These are phyloP conservation scores for Grammomys surdaster DNA, from an alignment of 2,113 vertebrate species.

Conservation along the genomic window DNA sequence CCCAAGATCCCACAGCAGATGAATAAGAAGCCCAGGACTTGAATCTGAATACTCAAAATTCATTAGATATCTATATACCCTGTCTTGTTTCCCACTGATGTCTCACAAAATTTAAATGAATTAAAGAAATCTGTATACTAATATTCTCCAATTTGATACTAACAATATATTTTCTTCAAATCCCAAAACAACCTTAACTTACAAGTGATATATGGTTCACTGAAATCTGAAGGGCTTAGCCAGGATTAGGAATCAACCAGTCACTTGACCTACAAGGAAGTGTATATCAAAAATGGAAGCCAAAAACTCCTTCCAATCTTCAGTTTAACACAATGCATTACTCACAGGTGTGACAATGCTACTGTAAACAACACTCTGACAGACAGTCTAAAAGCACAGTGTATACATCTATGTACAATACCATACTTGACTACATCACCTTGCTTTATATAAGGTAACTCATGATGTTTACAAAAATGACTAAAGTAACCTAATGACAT, in stretches of 20 bases:
- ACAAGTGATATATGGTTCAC: constrained; percentile 10
- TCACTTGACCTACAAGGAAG: neutral
- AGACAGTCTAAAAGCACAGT: neutral
- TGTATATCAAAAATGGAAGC: neutral
- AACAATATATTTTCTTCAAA: constrained; percentile 40
- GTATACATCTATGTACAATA: neutral
- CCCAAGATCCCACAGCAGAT: neutral
- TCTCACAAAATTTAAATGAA: constrained; percentile 2
- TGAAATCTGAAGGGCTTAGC: constrained; percentile 16
- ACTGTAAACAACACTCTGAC: neutral
- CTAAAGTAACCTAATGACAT: neutral
- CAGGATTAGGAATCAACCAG: neutral
- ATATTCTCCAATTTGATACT: constrained; percentile 44
- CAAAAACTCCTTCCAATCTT: neutral
- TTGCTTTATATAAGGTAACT: neutral
- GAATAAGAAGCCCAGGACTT: neutral
- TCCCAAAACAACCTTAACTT: constrained; percentile 49
- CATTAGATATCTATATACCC: neutral
- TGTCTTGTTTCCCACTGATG: neutral
- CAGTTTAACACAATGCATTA: neutral
- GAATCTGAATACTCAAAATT: neutral
- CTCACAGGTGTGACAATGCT: neutral
- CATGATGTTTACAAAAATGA: neutral
- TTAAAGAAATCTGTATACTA: constrained; percentile 9
- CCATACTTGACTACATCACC: neutral